A percentile compares a stretch with the other conserved stretches of the same genome.
Evolutionary conservation across 2,888 invertebrate genomes (phyloP).

Genomic region (Cryptocephalus moraei): DNA sequence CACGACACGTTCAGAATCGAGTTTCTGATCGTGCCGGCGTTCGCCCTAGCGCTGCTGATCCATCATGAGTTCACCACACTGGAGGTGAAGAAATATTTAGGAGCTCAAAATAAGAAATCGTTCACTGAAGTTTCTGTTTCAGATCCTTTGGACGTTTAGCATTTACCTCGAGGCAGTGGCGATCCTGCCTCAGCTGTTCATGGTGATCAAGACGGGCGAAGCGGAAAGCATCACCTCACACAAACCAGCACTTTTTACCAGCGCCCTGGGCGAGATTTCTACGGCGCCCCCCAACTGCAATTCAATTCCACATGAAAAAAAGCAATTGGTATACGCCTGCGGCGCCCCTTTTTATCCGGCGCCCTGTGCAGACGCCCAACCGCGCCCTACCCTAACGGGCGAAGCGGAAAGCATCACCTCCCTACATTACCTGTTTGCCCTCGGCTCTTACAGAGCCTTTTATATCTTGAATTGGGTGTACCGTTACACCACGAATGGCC

Average conservation of each 20-base stretch:
- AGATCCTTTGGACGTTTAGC: constrained; percentile 98
- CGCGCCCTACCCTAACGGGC: too few species aligned
- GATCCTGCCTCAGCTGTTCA: constrained; percentile 94
- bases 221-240: constrained; percentile 99
- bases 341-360: too few species aligned
- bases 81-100: constrained; percentile 55
- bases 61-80: constrained; percentile 91
- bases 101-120: constrained; percentile 18
- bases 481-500: constrained; percentile 86
- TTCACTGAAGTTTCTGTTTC: constrained; percentile 38
- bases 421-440: constrained; percentile 87
- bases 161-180: constrained; percentile 99
- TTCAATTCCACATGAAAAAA: too few species aligned
- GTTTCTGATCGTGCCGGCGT: constrained; percentile 81
- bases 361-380: too few species aligned
- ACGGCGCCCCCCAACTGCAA: too few species aligned
- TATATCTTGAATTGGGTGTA: constrained; percentile 94
- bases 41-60: constrained; percentile 77
- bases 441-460: constrained; percentile 83
- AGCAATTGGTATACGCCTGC: too few species aligned
- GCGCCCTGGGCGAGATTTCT: too few species aligned
- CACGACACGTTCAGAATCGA: constrained; percentile 98
- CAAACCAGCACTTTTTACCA: too few species aligned
- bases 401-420: constrained; percentile 99
- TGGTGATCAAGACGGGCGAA: constrained; percentile 97